Evolutionary conservation across 2,113 vertebrate species (phyloP), one percentile per base, ranked within the genome.

Genomic region (Callipepla squamata): DNA sequence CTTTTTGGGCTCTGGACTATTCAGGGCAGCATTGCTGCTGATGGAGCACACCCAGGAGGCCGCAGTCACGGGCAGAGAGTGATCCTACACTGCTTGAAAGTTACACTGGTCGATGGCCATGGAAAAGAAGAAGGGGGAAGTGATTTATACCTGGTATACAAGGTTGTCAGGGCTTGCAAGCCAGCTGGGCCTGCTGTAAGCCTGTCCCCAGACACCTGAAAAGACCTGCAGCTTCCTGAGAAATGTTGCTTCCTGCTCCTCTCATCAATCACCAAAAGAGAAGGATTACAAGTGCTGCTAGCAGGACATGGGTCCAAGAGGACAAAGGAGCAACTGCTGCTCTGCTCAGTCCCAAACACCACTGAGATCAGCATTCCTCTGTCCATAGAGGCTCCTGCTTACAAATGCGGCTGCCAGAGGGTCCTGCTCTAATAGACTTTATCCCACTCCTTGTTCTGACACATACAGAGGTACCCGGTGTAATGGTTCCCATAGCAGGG

Each of bases 391-490:
- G 17, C 28, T 42, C 13, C 45, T 40, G 65, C 16, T 70, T 55
- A 7, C 11, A 8, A 68, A 68, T 0, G 1, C 4, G 21, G 14
- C 20, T 8, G 13, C 34, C 7, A 14, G 7, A 16, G 26, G 9
- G 26, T 30, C 42, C 50, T 4, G 3, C 22, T 63, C 30, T 1
- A 2, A 75, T 32, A 5, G 30, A 32, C 7, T n/a, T 6, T 17
- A 38, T 22, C 7, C 36, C 25, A 11, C 20, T 5, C 11, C 23
- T 28, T 63, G 34, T 26, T 26, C 36, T 30, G 13, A 22, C 19
- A 65, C 32, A 13, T 34, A 10, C 19, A 3, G 4, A 50, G 11
- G 48, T 18, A 50, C 17, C 7, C 40, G 51, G 14, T 28, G 51
- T 14, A 53, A 16, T 34, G 26, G 28, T 67, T 38, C 40, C 28